Percentiles rank a stretch among this genome's conserved stretches.
Conservation (phyloP, 2,113 vertebrate genomes). For the Colossoma macropomum region DNA sequence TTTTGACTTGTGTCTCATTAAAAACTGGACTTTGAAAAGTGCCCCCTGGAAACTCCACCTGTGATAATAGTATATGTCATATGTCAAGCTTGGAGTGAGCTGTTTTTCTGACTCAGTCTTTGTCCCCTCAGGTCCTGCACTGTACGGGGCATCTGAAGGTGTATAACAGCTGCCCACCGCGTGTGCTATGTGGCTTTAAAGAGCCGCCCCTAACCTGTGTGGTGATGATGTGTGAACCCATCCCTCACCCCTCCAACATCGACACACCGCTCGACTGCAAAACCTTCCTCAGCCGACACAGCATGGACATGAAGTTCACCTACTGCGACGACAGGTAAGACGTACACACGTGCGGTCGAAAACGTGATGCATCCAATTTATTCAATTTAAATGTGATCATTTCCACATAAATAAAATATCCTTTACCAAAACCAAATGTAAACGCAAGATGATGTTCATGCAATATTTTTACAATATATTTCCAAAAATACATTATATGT, state of each 20-base stretch:
- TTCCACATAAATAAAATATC: background rate
- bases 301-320: conserved; percentile 99
- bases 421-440: background rate
- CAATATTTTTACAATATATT: no score
- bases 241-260: conserved; percentile 95
- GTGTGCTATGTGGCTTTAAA: conserved; percentile 85
- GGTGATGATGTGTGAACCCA: conserved; percentile 94
- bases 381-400: no score
- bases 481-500: no score
- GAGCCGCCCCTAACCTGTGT: conserved; percentile 93
- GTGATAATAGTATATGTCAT: background rate
- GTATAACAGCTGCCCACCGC: conserved; percentile 83
- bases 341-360: background rate
- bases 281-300: conserved; percentile 96
- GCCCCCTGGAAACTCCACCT: no score
- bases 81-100: background rate
- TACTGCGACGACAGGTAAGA: conserved; percentile 95
- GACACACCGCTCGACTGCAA: conserved; percentile 96
- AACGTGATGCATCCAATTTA: no score
- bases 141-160: conserved; percentile 95
- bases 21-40: no score
- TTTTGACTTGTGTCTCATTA: no score
- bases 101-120: background rate
- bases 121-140: conserved; percentile 87
- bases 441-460: no score